phyloP scores from a whole-genome alignment of 2,888 invertebrate species.

The Volucella zonaria region DNA sequence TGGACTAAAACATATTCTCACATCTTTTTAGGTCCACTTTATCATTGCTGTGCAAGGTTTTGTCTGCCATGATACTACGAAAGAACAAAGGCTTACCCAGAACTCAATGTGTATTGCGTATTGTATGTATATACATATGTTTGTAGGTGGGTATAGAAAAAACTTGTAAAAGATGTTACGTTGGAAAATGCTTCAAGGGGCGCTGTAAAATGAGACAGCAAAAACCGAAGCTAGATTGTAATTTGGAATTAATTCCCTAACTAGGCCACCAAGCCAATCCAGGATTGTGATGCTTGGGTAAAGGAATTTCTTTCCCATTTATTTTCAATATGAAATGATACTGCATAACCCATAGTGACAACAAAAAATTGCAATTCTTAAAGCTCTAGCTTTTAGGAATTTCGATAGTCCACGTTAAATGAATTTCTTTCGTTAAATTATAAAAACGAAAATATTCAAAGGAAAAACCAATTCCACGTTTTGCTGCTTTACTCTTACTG shows the following conservation, averaged over 20 bases:
- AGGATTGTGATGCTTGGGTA: background rate
- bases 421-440: too few relatives aligned
- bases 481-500: too few relatives aligned
- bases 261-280: constrained; percentile 48
- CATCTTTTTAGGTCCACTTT: constrained; percentile 19
- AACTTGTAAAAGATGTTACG: background rate
- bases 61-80: constrained; percentile 24
- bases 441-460: too few relatives aligned
- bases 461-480: too few relatives aligned
- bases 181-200: constrained; percentile 9
- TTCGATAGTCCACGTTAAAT: too few relatives aligned
- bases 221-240: constrained; percentile 46
- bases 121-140: background rate
- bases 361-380: constrained; percentile 55
- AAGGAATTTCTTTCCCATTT: constrained; percentile 24
- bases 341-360: constrained; percentile 35
- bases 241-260: constrained; percentile 45
- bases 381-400: background rate
- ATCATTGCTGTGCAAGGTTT: constrained; percentile 32
- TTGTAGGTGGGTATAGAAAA: background rate
- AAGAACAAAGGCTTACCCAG: constrained; percentile 36
- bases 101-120: constrained; percentile 32
- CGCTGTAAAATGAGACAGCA: constrained; percentile 40
- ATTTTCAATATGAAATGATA: constrained; percentile 41
- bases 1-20: constrained; percentile 12